phyloP scores from a whole-genome alignment of 2,888 invertebrate genomes.

The Geotrupes spiniger region DNA sequence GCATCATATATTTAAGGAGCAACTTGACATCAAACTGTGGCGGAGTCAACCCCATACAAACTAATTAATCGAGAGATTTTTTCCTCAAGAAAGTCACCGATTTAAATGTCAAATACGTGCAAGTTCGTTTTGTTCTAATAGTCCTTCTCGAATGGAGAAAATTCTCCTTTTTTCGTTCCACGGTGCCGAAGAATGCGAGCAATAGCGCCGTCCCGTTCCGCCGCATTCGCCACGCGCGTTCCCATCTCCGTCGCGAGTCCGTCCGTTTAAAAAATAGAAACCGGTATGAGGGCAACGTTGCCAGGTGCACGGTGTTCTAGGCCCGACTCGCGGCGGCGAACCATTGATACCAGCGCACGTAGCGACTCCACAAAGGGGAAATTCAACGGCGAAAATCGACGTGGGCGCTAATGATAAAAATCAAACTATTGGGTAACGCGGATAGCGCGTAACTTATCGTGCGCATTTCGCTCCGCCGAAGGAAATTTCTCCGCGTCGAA shows the following conservation, averaged over 20 bases:
- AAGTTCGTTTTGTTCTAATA: not conserved
- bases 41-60: too few relatives aligned
- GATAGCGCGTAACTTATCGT: too few relatives aligned
- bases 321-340: not conserved
- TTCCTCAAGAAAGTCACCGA: not conserved
- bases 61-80: too few relatives aligned
- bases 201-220: conserved; percentile 1
- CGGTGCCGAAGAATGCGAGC: conserved; percentile 26
- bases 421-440: conserved; percentile 2
- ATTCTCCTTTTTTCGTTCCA: conserved; percentile 20
- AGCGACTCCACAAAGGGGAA: not conserved
- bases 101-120: not conserved
- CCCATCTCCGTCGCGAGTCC: not conserved
- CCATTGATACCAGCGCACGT: not conserved
- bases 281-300: conserved; percentile 13
- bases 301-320: conserved; percentile 10
- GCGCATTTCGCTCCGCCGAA: not conserved
- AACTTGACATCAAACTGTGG: too few relatives aligned
- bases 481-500: conserved; percentile 1
- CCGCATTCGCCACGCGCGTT: not conserved
- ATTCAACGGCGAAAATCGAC: not conserved
- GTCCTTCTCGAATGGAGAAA: conserved; percentile 12
- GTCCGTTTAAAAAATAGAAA: conserved; percentile 17
- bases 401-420: not conserved
- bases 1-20: too few relatives aligned